phyloP scores from a whole-genome alignment of 2,797 vertebrate species.

The Alfaro cultratus region DNA sequence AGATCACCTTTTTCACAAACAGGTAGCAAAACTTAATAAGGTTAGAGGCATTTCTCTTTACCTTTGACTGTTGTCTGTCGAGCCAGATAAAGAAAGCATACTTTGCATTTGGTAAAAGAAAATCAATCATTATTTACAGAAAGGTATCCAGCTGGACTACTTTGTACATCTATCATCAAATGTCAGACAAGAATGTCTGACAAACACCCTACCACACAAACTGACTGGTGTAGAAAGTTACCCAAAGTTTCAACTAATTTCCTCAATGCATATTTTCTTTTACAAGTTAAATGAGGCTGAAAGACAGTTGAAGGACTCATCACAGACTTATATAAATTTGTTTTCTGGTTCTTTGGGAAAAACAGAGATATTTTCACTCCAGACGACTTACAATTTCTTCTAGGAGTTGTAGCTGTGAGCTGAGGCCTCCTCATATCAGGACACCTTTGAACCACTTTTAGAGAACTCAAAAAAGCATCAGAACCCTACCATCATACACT shows the following conservation, averaged over 20 bases:
- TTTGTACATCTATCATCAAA: background rate
- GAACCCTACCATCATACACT: too few relatives aligned
- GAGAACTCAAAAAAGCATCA: background rate
- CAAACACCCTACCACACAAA: background rate
- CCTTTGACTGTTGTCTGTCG: constrained; percentile 50
- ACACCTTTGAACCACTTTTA: background rate
- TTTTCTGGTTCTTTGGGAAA: background rate
- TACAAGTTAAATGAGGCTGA: background rate
- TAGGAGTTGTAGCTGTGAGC: background rate
- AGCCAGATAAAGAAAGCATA: constrained; percentile 7
- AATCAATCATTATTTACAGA: constrained; percentile 3
- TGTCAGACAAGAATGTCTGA: background rate
- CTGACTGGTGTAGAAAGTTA: background rate
- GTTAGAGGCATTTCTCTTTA: constrained; percentile 25
- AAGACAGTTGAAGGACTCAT: background rate
- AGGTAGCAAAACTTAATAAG: background rate
- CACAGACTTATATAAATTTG: background rate
- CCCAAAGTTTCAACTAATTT: background rate
- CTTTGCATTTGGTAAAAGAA: constrained; percentile 36
- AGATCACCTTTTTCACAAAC: constrained; percentile 34
- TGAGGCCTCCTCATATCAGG: background rate
- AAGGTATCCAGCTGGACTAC: constrained; percentile 5
- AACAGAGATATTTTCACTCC: background rate
- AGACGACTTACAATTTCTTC: background rate
- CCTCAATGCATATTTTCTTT: background rate